These are phyloP conservation scores for Oasisia sp. DNA, from an alignment of 2,888 invertebrate genomes.

Conservation along the genomic window DNA sequence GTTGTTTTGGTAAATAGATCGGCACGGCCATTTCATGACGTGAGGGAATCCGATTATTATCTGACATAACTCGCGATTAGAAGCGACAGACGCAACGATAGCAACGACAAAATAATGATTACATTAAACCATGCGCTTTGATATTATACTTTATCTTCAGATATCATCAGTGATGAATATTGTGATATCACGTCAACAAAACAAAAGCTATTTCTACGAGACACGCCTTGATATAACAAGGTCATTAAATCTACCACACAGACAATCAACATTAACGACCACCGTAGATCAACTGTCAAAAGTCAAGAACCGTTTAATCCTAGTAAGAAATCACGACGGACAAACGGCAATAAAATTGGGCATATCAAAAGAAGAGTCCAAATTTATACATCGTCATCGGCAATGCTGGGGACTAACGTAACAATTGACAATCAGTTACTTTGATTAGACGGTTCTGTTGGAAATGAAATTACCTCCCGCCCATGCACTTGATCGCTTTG, in stretches of 20 bases:
- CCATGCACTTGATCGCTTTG: neutral
- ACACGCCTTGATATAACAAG: neutral
- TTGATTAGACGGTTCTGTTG: neutral
- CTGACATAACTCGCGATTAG: no score
- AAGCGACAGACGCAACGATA: no score
- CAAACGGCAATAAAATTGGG: neutral
- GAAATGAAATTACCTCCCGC: neutral
- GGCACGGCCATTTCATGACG: no score
- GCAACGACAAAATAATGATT: neutral
- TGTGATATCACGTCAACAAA: neutral
- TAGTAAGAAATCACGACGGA: neutral
- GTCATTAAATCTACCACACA: neutral
- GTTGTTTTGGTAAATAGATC: no score
- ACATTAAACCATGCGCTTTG: neutral
- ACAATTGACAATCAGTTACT: neutral
- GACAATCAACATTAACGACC: neutral
- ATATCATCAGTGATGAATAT: neutral
- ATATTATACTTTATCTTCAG: neutral
- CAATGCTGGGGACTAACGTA: neutral
- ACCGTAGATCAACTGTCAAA: neutral
- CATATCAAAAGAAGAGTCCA: neutral
- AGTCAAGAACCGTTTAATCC: neutral
- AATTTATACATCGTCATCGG: neutral
- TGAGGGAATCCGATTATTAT: no score
- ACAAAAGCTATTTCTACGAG: neutral